Percentiles rank a stretch among this genome's conserved stretches.
These are phyloP conservation scores for Unio delphinus DNA, from an alignment of 2,888 invertebrate species.

Conservation along the genomic window DNA sequence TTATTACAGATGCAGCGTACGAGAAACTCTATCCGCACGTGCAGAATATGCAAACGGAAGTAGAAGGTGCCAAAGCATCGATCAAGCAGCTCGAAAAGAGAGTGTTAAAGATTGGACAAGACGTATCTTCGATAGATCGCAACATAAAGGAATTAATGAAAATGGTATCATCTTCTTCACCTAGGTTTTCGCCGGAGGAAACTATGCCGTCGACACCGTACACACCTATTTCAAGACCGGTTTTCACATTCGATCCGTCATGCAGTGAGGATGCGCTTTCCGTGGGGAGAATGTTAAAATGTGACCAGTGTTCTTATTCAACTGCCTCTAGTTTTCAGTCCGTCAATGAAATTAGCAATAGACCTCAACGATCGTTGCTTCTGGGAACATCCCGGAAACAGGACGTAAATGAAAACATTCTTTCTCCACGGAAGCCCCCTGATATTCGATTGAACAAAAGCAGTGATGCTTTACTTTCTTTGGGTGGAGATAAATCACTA, in stretches of 20 bases:
- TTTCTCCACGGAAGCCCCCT: no score
- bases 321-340: background rate
- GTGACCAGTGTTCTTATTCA: slow-evolving; percentile 3
- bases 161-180: slow-evolving; percentile 19
- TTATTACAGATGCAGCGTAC: slow-evolving; percentile 17
- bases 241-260: slow-evolving; percentile 18
- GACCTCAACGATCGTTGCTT: no score
- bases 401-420: no score
- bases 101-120: slow-evolving; percentile 37
- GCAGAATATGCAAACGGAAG: slow-evolving; percentile 51
- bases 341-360: no score
- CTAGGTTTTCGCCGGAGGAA: slow-evolving; percentile 23
- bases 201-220: slow-evolving; percentile 21
- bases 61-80: slow-evolving; percentile 54
- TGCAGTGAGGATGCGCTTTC: background rate
- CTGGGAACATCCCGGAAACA: no score
- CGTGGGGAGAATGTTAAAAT: slow-evolving; percentile 1
- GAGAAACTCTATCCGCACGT: slow-evolving; percentile 37
- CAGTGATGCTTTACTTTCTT: slow-evolving; percentile 14
- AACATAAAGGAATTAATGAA: slow-evolving; percentile 42
- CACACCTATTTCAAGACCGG: slow-evolving; percentile 16
- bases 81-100: slow-evolving; percentile 50
- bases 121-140: slow-evolving; percentile 33
- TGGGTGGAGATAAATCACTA: slow-evolving; percentile 1
- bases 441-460: slow-evolving; percentile 2